A percentile compares a stretch with the other conserved stretches of the same genome.
These are phyloP conservation scores for Chalcosyrphus nemorum DNA, from an alignment of 2,888 invertebrate genomes.

Conservation along the genomic window DNA sequence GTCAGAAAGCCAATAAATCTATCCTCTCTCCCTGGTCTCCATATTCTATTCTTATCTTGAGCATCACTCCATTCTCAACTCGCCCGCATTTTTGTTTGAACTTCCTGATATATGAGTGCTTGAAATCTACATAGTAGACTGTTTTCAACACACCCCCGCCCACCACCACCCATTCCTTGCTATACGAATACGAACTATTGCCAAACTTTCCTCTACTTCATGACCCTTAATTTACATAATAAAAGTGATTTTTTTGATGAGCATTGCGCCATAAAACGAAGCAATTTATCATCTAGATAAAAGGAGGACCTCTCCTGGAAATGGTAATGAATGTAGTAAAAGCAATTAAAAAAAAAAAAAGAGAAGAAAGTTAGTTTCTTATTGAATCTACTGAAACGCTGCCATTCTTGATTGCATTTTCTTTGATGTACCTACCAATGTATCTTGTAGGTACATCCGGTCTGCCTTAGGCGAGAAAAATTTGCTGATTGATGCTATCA, in stretches of 20 bases:
- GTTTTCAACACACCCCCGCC: not conserved
- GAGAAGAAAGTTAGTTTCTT: not conserved
- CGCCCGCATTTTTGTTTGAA: not conserved
- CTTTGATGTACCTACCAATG: not conserved
- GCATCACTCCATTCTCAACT: not conserved
- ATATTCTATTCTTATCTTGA: not conserved
- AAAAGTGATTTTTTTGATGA: not conserved
- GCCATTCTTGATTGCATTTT: not conserved
- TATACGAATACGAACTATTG: no score
- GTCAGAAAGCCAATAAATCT: not conserved
- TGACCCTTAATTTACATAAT: not conserved
- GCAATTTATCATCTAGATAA: slow-evolving; percentile 2
- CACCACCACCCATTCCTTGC: no score
- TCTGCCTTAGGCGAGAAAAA: not conserved
- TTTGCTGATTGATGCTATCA: slow-evolving; percentile 12
- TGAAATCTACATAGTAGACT: not conserved
- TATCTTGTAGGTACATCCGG: not conserved
- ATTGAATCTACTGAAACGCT: not conserved
- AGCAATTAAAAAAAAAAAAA: not conserved
- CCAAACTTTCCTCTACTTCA: not conserved
- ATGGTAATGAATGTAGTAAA: not conserved
- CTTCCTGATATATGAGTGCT: not conserved
- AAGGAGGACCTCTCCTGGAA: not conserved
- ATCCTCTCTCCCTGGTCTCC: not conserved
- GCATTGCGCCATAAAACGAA: not conserved